Conservation (phyloP, 2,113 vertebrate species). For the Dipodomys stephensi region DNA sequence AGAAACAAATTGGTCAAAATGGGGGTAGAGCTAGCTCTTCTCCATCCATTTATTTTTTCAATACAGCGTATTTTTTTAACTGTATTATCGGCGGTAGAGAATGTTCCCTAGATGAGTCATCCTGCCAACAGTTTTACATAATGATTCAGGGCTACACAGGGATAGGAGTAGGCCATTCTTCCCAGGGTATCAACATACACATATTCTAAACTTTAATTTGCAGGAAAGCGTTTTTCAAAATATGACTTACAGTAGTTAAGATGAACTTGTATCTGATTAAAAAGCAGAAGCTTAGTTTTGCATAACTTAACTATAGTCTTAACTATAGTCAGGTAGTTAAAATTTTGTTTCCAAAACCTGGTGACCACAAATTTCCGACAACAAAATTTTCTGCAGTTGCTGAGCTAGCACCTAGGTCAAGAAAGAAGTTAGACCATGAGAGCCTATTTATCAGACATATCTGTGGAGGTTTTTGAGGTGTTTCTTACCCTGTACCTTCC, state of each 20-base stretch:
- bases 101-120: constrained; percentile 36
- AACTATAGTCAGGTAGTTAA: neutral
- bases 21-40: constrained; percentile 56
- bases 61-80: neutral
- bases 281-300: neutral
- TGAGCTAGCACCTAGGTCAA: constrained; percentile 66
- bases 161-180: neutral
- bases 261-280: neutral
- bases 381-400: constrained; percentile 74
- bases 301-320: neutral
- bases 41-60: constrained; percentile 30
- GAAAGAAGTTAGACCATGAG: constrained; percentile 73
- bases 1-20: constrained; percentile 78
- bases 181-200: neutral
- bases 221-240: neutral
- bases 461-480: constrained; percentile 62
- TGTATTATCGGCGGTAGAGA: constrained; percentile 32
- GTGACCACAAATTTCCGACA: constrained; percentile 61
- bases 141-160: neutral
- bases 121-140: constrained; percentile 16
- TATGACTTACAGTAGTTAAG: neutral
- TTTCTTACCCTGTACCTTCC: neutral
- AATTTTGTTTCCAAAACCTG: neutral
- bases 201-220: neutral
- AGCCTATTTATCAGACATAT: constrained; percentile 71